phyloP scores from a whole-genome alignment of 2,888 invertebrate species.

The Apodemia duryi region DNA sequence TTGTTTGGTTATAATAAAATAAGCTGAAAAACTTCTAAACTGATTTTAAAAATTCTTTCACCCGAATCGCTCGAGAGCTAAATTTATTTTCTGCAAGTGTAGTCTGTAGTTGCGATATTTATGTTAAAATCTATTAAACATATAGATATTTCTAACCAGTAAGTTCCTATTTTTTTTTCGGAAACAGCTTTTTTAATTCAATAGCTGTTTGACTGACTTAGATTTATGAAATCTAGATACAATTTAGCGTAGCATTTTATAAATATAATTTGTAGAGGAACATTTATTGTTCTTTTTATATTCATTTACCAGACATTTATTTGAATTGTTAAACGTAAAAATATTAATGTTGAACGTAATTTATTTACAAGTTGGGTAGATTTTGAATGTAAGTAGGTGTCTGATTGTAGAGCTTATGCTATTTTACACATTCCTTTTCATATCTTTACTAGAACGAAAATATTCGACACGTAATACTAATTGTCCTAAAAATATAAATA shows the following conservation, averaged over 20 bases:
- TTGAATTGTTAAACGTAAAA: neutral
- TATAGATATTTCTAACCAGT: neutral
- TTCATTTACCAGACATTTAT: neutral
- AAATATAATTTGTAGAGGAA: neutral
- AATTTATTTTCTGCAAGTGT: neutral
- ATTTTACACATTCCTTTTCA: neutral
- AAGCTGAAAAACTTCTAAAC: no score
- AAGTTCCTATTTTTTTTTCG: conserved; percentile 5
- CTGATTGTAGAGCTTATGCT: neutral
- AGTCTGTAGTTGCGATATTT: neutral
- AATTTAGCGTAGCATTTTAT: neutral
- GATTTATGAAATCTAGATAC: conserved; percentile 1
- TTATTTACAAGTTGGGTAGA: no score
- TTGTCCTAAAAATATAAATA: neutral
- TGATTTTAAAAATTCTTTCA: no score
- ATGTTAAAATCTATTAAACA: neutral
- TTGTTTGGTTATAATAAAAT: no score
- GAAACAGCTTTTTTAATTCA: neutral
- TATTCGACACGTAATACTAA: neutral
- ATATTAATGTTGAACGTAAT: no score
- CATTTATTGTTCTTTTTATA: neutral
- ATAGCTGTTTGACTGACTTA: conserved; percentile 5
- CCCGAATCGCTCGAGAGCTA: neutral
- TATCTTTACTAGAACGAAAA: neutral
- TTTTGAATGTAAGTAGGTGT: neutral